Evolutionary conservation across 2,888 invertebrate species (phyloP).

Genomic region (Dolichomitus sp.): DNA sequence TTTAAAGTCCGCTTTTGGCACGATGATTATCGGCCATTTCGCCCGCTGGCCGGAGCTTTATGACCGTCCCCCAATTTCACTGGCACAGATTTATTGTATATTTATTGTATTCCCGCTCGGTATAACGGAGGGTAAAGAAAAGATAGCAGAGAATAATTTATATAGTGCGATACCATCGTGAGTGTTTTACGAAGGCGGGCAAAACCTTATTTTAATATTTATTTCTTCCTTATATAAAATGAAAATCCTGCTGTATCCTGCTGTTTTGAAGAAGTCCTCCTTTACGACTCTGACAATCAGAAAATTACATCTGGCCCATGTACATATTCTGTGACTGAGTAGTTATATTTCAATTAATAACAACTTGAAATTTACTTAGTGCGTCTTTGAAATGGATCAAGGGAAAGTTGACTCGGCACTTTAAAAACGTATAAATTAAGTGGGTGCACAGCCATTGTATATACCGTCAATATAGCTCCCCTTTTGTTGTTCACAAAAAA

Average conservation of each 20-base stretch:
- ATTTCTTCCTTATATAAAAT: background rate
- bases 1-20: constrained; percentile 24
- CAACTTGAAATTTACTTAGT: background rate
- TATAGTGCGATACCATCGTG: background rate
- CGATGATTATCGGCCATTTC: constrained; percentile 14
- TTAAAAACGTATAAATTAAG: background rate
- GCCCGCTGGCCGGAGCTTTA: constrained; percentile 2
- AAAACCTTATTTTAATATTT: constrained; percentile 14
- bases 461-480: background rate
- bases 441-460: background rate
- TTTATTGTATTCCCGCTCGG: constrained; percentile 19
- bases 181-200: background rate
- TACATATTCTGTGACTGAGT: background rate
- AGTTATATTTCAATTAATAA: background rate
- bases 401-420: background rate
- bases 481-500: background rate
- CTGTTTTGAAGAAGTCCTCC: background rate
- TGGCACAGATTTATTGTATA: constrained; percentile 15
- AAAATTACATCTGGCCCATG: background rate
- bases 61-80: constrained; percentile 1
- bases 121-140: background rate
- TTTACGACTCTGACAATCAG: background rate
- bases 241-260: background rate
- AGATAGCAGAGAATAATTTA: constrained; percentile 7
- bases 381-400: background rate